These are phyloP conservation scores for Strigops habroptila DNA, from an alignment of 2,113 vertebrate genomes.

Conservation along the genomic window DNA sequence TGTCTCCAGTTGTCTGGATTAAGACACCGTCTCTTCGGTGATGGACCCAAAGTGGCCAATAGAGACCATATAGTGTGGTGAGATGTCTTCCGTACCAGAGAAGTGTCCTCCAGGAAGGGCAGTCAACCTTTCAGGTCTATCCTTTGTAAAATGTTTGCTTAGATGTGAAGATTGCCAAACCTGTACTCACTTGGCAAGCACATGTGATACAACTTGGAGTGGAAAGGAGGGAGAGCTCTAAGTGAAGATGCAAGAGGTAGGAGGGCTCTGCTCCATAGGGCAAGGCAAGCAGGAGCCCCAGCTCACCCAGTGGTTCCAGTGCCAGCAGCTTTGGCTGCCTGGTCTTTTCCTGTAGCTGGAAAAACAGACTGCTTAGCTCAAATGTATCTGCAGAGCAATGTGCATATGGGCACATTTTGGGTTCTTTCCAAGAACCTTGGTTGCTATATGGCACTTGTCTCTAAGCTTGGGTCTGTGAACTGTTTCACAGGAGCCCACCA, in stretches of 20 bases:
- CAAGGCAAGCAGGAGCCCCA: neutral
- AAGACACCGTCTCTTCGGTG: accelerated
- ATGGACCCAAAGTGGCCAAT: neutral
- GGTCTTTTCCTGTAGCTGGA: neutral
- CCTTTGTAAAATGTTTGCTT: neutral
- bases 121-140: neutral
- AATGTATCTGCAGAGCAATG: neutral
- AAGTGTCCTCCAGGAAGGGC: too few relatives aligned
- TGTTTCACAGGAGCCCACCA: neutral
- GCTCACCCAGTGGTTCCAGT: neutral
- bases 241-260: neutral
- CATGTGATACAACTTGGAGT: accelerated
- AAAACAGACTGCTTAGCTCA: neutral
- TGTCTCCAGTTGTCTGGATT: neutral
- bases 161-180: neutral
- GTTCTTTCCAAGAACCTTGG: neutral
- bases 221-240: neutral
- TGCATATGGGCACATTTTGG: neutral
- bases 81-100: neutral
- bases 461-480: neutral
- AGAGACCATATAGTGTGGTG: accelerated
- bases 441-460: neutral
- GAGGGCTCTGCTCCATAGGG: accelerated
- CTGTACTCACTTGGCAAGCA: neutral
- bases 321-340: neutral